Base-by-base conservation (phyloP, 2,888 invertebrate genomes). In the Dynastes tityus region DNA sequence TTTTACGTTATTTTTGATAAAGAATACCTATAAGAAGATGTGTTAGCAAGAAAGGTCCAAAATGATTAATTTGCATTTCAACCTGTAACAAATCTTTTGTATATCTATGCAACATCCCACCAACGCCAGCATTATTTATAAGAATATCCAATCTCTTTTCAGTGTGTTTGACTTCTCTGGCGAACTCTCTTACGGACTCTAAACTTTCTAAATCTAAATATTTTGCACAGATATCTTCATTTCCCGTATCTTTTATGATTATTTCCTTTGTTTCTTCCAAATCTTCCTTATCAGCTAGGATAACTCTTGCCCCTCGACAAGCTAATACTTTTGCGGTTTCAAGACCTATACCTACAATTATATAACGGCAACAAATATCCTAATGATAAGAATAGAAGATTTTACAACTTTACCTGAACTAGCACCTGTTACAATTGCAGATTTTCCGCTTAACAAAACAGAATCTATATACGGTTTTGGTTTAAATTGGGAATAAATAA, bases 371-470 rank as follows among this genome's bases (percentile, higher is more conserved):
- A 65, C 2, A 27, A 53, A 58, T 32, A 53, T 27, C 2, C 2
- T 8, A 58, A 4, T 58, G 16, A 22, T 58, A 22, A 8, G 2
- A 16, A 16, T 58, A 22, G 29, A 63, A 16, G 16, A 22, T 40
- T 61, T n/a, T 67, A 16, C 16, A 40, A 22, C 4, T 13, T 32
- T 77, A 84, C 86, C 76, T 82, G 95, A 79, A 37, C 55, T 97
- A 82, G 96, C 96, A 0, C 97, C 97, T 13, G 97, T 97, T 22
- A 97, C 92, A 9, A 97, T 91, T 11, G 96, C 95, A 0, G 95
- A 96, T 90, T 97, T 97, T 11, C 96, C 96, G 22, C 77, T 73
- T 68, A 79, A 74, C 32, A 67, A 77, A 27, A 67, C 49, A 9
- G 77, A 51, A 49, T 77, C 68, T 27, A 68, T 58, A 22, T 74